These are phyloP conservation scores for Festucalex cinctus DNA, from an alignment of 2,113 vertebrate genomes.

Conservation along the genomic window DNA sequence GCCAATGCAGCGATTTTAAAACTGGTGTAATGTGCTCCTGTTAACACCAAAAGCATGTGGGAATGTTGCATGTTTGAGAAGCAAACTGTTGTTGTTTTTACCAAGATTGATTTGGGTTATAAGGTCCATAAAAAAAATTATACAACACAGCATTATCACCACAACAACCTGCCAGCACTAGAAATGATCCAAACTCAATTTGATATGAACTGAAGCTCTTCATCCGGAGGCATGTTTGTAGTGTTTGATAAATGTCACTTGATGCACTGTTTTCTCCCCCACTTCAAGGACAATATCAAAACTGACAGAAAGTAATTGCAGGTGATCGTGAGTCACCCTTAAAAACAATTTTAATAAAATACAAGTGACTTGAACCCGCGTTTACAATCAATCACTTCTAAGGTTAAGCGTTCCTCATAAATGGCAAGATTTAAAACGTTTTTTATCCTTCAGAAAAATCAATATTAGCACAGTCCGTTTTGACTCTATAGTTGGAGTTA, in stretches of 20 bases:
- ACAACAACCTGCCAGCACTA: too few species aligned
- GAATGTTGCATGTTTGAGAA: too few species aligned
- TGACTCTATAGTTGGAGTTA: slow-evolving; percentile 14
- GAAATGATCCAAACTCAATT: not conserved
- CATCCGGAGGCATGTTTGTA: not conserved
- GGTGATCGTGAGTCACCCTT: slow-evolving; percentile 3
- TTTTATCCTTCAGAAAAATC: slow-evolving; percentile 1
- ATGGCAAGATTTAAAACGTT: too few species aligned
- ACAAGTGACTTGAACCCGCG: slow-evolving; percentile 23
- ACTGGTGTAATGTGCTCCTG: too few species aligned
- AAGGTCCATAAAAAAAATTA: too few species aligned
- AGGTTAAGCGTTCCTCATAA: slow-evolving; percentile 24
- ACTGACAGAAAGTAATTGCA: slow-evolving; percentile 12
- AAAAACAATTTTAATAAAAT: slow-evolving; percentile 3
- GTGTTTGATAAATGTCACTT: slow-evolving; percentile 17
- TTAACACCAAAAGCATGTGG: too few species aligned
- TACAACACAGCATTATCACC: too few species aligned
- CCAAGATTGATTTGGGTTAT: too few species aligned
- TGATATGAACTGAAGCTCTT: not conserved
- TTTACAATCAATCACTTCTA: slow-evolving; percentile 2
- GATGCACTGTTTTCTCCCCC: not conserved
- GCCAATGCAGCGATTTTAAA: too few species aligned
- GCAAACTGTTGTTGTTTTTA: too few species aligned
- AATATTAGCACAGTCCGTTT: slow-evolving; percentile 16
- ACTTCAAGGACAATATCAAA: slow-evolving; percentile 1